A percentile compares a stretch with the other conserved stretches of the same genome.
Conservation (phyloP, 2,113 vertebrate species). For the Pycnonotus jocosus region DNA sequence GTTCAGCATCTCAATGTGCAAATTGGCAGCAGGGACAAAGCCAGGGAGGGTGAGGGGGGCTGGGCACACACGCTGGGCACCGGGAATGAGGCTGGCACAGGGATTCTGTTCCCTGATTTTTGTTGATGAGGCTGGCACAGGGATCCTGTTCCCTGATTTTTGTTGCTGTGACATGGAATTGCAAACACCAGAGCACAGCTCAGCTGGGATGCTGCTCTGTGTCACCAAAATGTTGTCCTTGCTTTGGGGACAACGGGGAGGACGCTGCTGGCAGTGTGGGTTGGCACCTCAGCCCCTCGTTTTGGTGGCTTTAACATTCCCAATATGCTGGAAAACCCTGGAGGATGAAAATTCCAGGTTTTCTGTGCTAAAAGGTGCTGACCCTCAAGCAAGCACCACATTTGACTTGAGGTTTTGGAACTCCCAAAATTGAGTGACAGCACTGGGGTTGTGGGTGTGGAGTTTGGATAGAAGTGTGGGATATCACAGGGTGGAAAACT, state of each 20-base stretch:
- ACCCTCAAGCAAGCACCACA: too few relatives aligned
- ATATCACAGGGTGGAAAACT: too few relatives aligned
- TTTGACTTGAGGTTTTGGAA: too few relatives aligned
- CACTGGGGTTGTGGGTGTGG: too few relatives aligned
- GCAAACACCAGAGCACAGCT: not conserved
- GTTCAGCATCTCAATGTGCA: not conserved
- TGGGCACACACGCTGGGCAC: not conserved
- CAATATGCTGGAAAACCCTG: fast-evolving
- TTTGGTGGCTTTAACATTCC: fast-evolving
- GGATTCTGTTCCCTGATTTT: not conserved
- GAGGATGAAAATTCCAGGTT: too few relatives aligned
- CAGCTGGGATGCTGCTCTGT: not conserved
- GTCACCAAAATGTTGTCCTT: not conserved
- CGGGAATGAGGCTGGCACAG: not conserved
- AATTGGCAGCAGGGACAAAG: not conserved
- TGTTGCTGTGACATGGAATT: fast-evolving
- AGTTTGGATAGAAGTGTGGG: too few relatives aligned
- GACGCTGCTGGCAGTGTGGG: fast-evolving
- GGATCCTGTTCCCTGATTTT: not conserved
- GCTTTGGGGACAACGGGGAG: not conserved
- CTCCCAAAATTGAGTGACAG: too few relatives aligned
- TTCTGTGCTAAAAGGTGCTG: too few relatives aligned
- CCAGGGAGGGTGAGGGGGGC: not conserved
- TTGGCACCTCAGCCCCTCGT: not conserved
- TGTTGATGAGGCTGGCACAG: not conserved